Evolutionary conservation across 2,113 vertebrate species (phyloP).

Genomic region (Machaerirhynchus nigripectus): DNA sequence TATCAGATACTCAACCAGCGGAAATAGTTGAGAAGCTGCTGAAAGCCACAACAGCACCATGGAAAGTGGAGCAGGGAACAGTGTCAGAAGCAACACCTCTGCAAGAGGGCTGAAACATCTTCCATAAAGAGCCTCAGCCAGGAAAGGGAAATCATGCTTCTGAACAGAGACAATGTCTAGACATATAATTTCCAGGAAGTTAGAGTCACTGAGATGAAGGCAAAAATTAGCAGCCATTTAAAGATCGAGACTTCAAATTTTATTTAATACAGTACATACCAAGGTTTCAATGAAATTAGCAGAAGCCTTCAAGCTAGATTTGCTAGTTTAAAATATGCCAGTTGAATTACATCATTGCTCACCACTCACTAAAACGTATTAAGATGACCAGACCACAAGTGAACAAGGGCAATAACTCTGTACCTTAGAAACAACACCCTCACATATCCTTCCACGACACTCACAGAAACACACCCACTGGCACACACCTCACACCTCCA

Average conservation of each 20-base stretch:
- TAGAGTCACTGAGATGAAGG: not conserved
- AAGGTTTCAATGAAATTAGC: not conserved
- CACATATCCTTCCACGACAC: not conserved
- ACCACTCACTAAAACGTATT: not conserved
- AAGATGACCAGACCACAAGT: not conserved
- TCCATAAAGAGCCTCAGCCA: not conserved
- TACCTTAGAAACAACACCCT: not conserved
- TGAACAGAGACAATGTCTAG: not conserved
- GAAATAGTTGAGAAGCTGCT: not conserved
- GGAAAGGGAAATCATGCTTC: not conserved
- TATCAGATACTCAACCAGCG: not conserved
- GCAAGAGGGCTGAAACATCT: not conserved
- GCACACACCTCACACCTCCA: not conserved
- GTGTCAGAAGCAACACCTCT: not conserved
- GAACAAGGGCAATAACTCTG: not conserved
- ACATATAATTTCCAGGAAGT: not conserved
- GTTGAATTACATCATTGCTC: not conserved
- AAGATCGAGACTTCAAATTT: not conserved
- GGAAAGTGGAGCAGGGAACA: not conserved
- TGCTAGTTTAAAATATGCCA: not conserved
- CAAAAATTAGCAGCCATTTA: not conserved
- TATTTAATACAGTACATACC: not conserved
- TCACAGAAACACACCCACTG: not conserved
- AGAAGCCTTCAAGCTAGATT: not conserved
- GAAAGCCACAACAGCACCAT: not conserved